These are phyloP conservation scores for Dicyrtomina minuta DNA, from an alignment of 2,888 invertebrate species.

Conservation along the genomic window DNA sequence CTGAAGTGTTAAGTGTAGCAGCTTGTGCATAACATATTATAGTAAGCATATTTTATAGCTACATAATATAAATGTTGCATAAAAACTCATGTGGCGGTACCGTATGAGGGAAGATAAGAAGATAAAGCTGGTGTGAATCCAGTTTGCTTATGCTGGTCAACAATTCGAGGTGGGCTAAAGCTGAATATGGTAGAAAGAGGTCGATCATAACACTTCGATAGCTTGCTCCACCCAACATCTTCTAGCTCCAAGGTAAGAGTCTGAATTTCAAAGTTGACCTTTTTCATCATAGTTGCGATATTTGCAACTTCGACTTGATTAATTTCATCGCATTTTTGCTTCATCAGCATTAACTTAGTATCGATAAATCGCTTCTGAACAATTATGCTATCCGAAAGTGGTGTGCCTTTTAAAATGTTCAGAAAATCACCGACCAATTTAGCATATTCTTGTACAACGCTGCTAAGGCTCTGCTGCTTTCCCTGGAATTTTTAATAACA, in stretches of 20 bases:
- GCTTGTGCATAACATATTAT: too few species aligned
- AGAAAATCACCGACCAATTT: too few species aligned
- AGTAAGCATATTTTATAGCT: too few species aligned
- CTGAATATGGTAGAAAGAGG: slow-evolving; percentile 14
- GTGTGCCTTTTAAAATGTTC: too few species aligned
- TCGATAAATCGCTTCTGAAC: too few species aligned
- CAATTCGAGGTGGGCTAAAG: slow-evolving; percentile 21
- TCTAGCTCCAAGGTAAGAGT: slow-evolving; percentile 15
- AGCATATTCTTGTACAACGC: too few species aligned
- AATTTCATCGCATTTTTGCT: background rate
- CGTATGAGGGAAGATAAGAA: background rate
- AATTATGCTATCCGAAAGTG: too few species aligned
- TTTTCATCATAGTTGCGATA: background rate
- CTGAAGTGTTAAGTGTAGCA: too few species aligned
- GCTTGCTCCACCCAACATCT: slow-evolving; percentile 23
- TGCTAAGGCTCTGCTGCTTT: too few species aligned
- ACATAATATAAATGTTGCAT: too few species aligned
- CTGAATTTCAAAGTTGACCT: slow-evolving; percentile 19
- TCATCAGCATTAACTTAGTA: background rate
- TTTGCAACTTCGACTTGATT: background rate
- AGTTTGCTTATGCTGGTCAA: slow-evolving; percentile 11
- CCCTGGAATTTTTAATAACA: too few species aligned
- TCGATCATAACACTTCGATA: background rate
- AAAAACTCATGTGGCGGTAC: too few species aligned
- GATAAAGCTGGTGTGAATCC: slow-evolving; percentile 28